Conservation (phyloP, 2,113 vertebrate species). For the Enhydra lutris region DNA sequence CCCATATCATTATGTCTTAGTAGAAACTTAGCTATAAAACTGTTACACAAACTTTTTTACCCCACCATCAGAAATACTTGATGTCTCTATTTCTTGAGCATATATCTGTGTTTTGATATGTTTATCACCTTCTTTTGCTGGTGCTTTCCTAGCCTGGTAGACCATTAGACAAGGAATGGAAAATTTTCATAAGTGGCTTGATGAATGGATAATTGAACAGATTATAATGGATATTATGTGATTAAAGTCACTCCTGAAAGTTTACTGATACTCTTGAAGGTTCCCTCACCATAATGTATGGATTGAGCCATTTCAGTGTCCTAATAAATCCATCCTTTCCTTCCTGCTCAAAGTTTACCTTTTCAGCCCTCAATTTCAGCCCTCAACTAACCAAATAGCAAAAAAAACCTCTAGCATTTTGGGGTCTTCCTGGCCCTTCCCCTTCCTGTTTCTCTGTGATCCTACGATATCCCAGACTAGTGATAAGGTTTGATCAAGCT, state of each 20-base stretch:
- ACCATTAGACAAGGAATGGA: background rate
- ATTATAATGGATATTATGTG: background rate
- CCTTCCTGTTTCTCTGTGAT: background rate
- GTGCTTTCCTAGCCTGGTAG: background rate
- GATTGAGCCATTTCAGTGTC: background rate
- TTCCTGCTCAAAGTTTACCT: background rate
- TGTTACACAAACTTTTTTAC: background rate
- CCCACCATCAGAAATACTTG: background rate
- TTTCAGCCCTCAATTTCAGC: background rate
- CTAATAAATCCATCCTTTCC: background rate
- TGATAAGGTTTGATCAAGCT: background rate
- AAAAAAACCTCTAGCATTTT: background rate
- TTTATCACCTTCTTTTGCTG: background rate
- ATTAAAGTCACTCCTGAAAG: background rate
- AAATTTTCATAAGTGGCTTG: background rate
- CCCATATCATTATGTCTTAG: background rate
- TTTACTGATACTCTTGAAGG: background rate
- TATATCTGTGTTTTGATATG: background rate
- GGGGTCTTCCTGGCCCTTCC: background rate
- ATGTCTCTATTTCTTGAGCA: background rate
- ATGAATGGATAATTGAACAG: background rate
- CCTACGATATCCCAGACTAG: background rate
- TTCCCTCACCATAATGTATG: background rate
- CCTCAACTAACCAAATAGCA: background rate
- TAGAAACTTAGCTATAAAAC: background rate